Percentiles rank a stretch among this genome's conserved stretches.
Conservation (phyloP, 2,888 invertebrate genomes). For the Herminia tarsipennalis region DNA sequence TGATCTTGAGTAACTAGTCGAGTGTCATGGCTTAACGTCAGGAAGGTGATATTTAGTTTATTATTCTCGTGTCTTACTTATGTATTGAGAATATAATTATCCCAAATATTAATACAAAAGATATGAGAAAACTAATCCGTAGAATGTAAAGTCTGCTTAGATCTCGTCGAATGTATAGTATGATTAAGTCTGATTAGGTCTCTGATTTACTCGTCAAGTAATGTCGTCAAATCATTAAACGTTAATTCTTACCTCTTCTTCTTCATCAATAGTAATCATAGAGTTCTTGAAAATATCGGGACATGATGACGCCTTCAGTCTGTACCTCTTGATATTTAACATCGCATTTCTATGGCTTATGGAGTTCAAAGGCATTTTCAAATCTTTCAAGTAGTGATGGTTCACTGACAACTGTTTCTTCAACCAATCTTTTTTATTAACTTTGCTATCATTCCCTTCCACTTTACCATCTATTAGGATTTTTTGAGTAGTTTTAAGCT, state of each 20-base stretch:
- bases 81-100: too few relatives aligned
- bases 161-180: too few relatives aligned
- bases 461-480: constrained; percentile 59
- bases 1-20: too few relatives aligned
- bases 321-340: constrained; percentile 92
- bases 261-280: constrained; percentile 93
- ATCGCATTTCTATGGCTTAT: constrained; percentile 95
- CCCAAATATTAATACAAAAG: too few relatives aligned
- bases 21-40: too few relatives aligned
- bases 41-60: too few relatives aligned
- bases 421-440: constrained; percentile 76
- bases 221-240: background rate
- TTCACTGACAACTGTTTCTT: constrained; percentile 83
- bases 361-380: constrained; percentile 91
- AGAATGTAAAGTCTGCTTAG: too few relatives aligned
- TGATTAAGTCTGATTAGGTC: too few relatives aligned
- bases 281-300: constrained; percentile 96
- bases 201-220: too few relatives aligned
- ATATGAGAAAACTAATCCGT: too few relatives aligned
- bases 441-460: constrained; percentile 64
- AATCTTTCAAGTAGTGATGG: constrained; percentile 90
- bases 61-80: too few relatives aligned
- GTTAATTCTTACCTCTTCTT: constrained; percentile 88
- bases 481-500: constrained; percentile 58
- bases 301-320: constrained; percentile 94